Evolutionary conservation across 2,113 vertebrate species (phyloP).

Genomic region (Struthidea cinerea): DNA sequence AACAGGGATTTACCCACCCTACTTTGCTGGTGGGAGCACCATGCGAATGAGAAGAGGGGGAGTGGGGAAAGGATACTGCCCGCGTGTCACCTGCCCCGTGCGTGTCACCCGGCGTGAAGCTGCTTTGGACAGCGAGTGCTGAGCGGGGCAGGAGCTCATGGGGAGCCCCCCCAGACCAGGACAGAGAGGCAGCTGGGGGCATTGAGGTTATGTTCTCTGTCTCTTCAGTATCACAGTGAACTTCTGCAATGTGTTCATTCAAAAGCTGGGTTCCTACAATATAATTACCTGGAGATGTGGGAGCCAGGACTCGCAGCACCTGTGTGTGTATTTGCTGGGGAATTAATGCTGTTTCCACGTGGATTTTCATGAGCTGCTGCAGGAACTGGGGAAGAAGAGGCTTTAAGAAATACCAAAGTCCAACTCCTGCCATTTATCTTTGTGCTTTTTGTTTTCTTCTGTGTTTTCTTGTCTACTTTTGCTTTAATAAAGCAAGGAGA

Average conservation of each 20-base stretch:
- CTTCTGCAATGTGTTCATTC: not conserved
- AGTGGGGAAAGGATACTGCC: not conserved
- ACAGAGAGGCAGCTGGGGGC: not conserved
- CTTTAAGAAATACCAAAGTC: slow-evolving; percentile 42
- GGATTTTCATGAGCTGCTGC: slow-evolving; percentile 10
- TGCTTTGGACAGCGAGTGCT: not conserved
- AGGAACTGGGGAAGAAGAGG: not conserved
- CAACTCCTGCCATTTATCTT: not conserved
- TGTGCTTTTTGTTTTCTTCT: slow-evolving; percentile 25
- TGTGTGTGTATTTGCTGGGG: not conserved
- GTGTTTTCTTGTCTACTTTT: slow-evolving; percentile 22
- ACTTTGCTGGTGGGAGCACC: not conserved
- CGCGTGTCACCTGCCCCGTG: not conserved
- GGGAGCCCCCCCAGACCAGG: not conserved
- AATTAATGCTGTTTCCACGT: not conserved
- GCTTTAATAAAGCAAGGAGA: slow-evolving; percentile 50
- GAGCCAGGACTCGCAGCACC: not conserved
- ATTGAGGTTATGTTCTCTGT: not conserved
- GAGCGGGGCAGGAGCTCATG: not conserved
- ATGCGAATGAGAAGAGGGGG: rapidly evolving
- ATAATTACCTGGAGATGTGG: not conserved
- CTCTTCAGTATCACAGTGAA: not conserved
- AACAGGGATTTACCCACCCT: not conserved
- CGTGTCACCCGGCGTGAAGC: not conserved
- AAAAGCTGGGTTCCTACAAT: not conserved